Evolutionary conservation across 2,113 vertebrate species (phyloP).

Genomic region (Azemiops feae): DNA sequence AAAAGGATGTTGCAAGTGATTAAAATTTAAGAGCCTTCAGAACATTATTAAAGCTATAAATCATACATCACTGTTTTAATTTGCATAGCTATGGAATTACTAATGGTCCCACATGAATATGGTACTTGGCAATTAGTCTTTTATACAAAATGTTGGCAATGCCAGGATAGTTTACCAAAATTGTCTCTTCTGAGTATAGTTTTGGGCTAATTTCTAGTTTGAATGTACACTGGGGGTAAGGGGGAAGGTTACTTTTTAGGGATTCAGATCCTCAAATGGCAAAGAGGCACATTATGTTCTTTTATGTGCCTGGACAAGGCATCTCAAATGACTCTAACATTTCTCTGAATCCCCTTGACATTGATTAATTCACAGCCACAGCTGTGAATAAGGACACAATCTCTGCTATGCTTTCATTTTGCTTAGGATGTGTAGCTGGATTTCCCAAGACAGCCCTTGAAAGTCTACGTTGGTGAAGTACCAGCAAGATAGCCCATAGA

Average conservation of each 20-base stretch:
- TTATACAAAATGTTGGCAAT: conserved; percentile 77
- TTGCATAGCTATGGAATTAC: conserved; percentile 82
- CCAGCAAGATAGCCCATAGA: not conserved
- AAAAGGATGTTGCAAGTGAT: conserved; percentile 87
- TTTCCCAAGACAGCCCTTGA: not conserved
- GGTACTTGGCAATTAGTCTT: conserved; percentile 78
- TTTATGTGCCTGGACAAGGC: accelerated
- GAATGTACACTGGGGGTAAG: conserved; percentile 35
- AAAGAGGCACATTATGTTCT: not conserved
- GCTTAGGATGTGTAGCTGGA: accelerated
- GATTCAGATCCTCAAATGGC: conserved; percentile 37
- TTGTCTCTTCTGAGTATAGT: not conserved
- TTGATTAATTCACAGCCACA: not conserved
- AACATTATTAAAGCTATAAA: conserved; percentile 87
- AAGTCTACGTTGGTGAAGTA: not conserved
- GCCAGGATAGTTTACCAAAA: conserved; percentile 60
- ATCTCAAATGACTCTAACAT: not conserved
- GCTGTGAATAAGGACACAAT: not conserved
- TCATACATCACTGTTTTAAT: conserved; percentile 87
- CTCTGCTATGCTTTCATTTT: not conserved
- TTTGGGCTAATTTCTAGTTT: conserved; percentile 53
- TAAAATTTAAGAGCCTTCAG: conserved; percentile 87
- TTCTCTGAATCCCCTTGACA: accelerated
- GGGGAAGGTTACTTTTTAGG: not conserved
- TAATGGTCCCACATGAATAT: conserved; percentile 77